A percentile compares a stretch with the other conserved stretches of the same genome.
Evolutionary conservation across 1,140 invertebrate genomes (phyloP).

Genomic region (Lepidurus arcticus): DNA sequence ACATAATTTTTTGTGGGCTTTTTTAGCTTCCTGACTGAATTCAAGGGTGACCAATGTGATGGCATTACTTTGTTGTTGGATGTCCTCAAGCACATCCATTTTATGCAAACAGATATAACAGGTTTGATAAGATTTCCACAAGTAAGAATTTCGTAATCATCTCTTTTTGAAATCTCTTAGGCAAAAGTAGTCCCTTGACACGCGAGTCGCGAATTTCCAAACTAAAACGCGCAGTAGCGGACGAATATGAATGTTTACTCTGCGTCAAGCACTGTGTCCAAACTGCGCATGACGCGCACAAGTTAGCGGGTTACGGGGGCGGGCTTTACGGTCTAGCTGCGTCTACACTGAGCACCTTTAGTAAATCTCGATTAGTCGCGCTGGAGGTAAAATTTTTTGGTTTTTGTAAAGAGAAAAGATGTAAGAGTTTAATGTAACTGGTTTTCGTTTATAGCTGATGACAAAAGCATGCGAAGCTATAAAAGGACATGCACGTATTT

Average conservation of each 20-base stretch:
- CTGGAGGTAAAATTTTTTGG: neutral
- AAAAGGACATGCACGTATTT: conserved; percentile 55
- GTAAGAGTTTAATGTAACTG: conserved; percentile 16
- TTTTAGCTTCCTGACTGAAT: conserved; percentile 31
- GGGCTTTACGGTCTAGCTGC: neutral
- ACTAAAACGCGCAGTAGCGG: neutral
- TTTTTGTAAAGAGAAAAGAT: neutral
- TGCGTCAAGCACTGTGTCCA: neutral
- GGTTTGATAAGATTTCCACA: neutral
- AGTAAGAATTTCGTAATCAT: neutral
- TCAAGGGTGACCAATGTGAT: conserved; percentile 29
- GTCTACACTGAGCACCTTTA: neutral
- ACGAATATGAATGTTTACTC: conserved; percentile 6
- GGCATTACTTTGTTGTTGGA: conserved; percentile 32
- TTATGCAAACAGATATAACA: conserved; percentile 30
- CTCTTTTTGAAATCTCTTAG: neutral
- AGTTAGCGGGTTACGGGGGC: neutral
- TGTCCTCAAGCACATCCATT: conserved; percentile 27
- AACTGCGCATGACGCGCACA: neutral
- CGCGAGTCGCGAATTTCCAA: neutral
- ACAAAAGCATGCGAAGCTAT: conserved; percentile 29
- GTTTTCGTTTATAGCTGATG: conserved; percentile 26
- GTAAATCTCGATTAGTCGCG: conserved; percentile 9
- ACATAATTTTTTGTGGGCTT: neutral
- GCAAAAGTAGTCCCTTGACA: neutral